These are phyloP conservation scores for Teleogryllus oceanicus DNA, from an alignment of 2,888 invertebrate genomes.

Conservation along the genomic window DNA sequence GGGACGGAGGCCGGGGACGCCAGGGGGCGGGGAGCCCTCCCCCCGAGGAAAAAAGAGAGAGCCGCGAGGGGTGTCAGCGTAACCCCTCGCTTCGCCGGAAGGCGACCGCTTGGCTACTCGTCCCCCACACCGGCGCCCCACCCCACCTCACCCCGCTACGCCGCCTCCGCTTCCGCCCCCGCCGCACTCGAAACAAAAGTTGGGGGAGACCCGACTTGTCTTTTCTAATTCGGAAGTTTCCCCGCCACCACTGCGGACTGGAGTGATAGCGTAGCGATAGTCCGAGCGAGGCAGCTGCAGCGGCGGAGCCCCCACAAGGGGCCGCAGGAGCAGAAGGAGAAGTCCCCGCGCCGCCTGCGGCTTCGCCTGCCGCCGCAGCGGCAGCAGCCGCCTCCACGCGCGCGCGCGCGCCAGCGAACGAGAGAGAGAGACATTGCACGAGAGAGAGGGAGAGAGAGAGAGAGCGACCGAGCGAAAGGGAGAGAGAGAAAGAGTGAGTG, in stretches of 20 bases:
- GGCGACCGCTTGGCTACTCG: no score
- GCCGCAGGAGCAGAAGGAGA: background rate
- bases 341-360: background rate
- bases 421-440: background rate
- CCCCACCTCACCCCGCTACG: background rate
- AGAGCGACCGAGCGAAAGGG: background rate
- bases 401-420: background rate
- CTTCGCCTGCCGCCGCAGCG: background rate
- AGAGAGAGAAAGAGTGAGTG: no score
- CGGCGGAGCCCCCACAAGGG: background rate
- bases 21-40: no score
- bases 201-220: background rate
- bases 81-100: no score
- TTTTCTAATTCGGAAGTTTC: constrained; percentile 9
- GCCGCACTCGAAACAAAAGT: background rate
- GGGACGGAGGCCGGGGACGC: no score
- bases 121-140: no score
- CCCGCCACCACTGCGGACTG: background rate
- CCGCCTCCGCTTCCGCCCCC: background rate
- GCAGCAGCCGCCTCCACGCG: background rate
- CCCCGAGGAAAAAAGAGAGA: no score
- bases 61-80: no score
- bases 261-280: constrained; percentile 7
- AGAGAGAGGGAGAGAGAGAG: background rate
- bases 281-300: background rate